phyloP scores from a whole-genome alignment of 2,797 vertebrate species.

The Moxostoma hubbsi region DNA sequence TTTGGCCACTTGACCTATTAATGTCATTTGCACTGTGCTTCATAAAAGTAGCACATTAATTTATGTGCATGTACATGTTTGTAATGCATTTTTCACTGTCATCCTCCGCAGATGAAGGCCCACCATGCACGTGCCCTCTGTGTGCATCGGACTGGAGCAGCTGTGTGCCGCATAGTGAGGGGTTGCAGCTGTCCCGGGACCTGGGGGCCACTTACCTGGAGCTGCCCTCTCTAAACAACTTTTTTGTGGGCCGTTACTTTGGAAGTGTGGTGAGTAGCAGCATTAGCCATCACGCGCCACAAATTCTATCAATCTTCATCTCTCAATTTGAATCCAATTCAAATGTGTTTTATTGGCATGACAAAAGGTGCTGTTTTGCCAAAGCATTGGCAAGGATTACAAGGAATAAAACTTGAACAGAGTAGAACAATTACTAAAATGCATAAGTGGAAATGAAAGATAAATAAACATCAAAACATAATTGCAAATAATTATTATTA shows the following conservation, averaged over 20 bases:
- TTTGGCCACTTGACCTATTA: conserved; percentile 21
- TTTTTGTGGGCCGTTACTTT: conserved; percentile 92
- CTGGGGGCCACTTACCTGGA: conserved; percentile 94
- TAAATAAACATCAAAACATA: too few species aligned
- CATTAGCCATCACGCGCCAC: background rate
- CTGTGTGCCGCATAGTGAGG: conserved; percentile 90
- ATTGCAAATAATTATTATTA: too few species aligned
- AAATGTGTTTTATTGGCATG: too few species aligned
- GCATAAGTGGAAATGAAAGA: too few species aligned
- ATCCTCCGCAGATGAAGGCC: conserved; percentile 79
- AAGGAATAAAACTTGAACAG: too few species aligned
- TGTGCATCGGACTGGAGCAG: conserved; percentile 92
- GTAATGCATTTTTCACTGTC: conserved; percentile 49
- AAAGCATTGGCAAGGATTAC: too few species aligned
- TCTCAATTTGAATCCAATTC: too few species aligned
- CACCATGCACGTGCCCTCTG: conserved; percentile 91
- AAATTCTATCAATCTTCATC: too few species aligned
- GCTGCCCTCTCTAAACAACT: conserved; percentile 90
- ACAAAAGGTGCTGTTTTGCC: too few species aligned
- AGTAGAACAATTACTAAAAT: too few species aligned
- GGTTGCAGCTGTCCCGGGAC: conserved; percentile 91
- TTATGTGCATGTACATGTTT: conserved; percentile 19
- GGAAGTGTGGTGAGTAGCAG: conserved; percentile 87
- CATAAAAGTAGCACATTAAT: conserved; percentile 3
- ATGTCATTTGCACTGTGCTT: conserved; percentile 29